Percentiles rank a stretch among this genome's conserved stretches.
These are phyloP conservation scores for Geotrypetes seraphini DNA, from an alignment of 2,797 vertebrate species.

Conservation along the genomic window DNA sequence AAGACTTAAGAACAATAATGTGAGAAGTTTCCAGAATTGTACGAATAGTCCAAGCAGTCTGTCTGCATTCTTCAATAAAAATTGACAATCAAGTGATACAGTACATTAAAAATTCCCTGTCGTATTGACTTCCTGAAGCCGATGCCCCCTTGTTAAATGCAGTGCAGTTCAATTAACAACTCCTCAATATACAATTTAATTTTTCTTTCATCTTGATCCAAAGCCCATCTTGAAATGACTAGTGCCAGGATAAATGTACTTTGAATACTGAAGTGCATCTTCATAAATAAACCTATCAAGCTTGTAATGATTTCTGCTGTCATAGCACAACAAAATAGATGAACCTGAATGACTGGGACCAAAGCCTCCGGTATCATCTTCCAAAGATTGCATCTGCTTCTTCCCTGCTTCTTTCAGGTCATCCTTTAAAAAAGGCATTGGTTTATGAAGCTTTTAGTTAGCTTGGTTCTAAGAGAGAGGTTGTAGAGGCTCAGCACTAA, in stretches of 20 bases:
- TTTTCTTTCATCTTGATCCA: constrained; percentile 77
- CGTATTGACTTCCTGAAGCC: constrained; percentile 51
- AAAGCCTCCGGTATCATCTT: constrained; percentile 20
- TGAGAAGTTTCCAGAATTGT: constrained; percentile 29
- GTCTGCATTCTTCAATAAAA: constrained; percentile 48
- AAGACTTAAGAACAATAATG: no score
- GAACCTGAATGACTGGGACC: constrained; percentile 19
- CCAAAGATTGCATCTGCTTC: constrained; percentile 10
- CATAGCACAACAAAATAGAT: constrained; percentile 41
- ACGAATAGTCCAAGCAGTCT: constrained; percentile 27
- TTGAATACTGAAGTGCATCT: constrained; percentile 56
- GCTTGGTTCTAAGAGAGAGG: no score
- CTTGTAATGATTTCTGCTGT: constrained; percentile 60
- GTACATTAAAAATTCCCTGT: constrained; percentile 50
- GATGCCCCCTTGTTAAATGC: constrained; percentile 59
- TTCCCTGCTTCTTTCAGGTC: no score
- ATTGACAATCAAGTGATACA: constrained; percentile 51
- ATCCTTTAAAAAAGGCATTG: constrained; percentile 4
- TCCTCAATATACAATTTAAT: constrained; percentile 72
- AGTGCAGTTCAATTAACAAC: constrained; percentile 69
- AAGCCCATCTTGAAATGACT: constrained; percentile 50
- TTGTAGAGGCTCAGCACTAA: no score
- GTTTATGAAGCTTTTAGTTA: background rate
- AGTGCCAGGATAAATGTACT: constrained; percentile 52
- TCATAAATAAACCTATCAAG: constrained; percentile 63